These are phyloP conservation scores for Anarsia innoxiella DNA, from an alignment of 2,888 invertebrate species.

Conservation along the genomic window DNA sequence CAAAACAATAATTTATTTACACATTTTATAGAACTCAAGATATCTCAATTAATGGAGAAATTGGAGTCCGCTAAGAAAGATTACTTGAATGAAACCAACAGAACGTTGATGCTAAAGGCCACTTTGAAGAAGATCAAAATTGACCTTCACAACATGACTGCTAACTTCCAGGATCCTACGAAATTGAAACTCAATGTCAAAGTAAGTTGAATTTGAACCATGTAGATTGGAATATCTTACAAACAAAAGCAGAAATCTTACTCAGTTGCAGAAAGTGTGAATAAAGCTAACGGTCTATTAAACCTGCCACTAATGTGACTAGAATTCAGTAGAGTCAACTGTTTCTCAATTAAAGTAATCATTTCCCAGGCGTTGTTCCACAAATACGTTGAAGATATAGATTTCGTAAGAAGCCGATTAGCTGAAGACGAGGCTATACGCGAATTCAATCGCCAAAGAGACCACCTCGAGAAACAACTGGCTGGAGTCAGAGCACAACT, in stretches of 20 bases:
- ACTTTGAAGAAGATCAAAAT: constrained; percentile 84
- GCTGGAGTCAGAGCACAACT: constrained; percentile 50
- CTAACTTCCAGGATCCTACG: constrained; percentile 84
- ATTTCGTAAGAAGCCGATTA: constrained; percentile 78
- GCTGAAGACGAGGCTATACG: constrained; percentile 83
- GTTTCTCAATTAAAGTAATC: not conserved
- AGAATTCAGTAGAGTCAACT: not conserved
- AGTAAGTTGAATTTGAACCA: constrained; percentile 43
- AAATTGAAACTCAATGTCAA: constrained; percentile 74
- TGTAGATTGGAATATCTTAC: no score
- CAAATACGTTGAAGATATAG: constrained; percentile 82
- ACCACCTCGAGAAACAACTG: constrained; percentile 83
- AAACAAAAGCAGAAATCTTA: no score
- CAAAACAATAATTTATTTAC: no score
- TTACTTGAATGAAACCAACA: constrained; percentile 77
- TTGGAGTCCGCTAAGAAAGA: constrained; percentile 82
- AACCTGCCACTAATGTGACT: no score
- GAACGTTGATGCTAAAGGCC: constrained; percentile 76
- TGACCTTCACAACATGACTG: constrained; percentile 87
- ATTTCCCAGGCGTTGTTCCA: constrained; percentile 74
- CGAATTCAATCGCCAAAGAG: constrained; percentile 87
- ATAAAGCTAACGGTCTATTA: no score
- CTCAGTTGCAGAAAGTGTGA: no score
- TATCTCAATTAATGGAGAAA: constrained; percentile 86
- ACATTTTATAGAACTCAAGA: constrained; percentile 78